A percentile compares a stretch with the other conserved stretches of the same genome.
phyloP scores from a whole-genome alignment of 2,797 vertebrate species.

The Myiothlypis chrysogaster region DNA sequence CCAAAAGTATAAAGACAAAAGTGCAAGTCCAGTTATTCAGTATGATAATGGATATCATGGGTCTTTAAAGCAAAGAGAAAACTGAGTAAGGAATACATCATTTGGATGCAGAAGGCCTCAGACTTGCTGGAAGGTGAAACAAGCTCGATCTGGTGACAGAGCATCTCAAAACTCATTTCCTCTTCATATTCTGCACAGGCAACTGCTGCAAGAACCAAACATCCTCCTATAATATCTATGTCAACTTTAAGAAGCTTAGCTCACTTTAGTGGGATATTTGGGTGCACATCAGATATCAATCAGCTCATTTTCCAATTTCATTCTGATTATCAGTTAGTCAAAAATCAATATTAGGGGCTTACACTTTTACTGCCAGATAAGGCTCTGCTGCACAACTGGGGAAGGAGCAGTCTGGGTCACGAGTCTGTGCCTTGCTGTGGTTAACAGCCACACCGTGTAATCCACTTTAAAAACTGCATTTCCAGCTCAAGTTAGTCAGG shows the following conservation, averaged over 20 bases:
- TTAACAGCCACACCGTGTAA: not conserved
- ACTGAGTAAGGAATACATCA: not conserved
- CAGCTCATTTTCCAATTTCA: not conserved
- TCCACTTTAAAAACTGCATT: not conserved
- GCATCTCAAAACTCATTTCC: not conserved
- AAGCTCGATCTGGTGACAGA: not conserved
- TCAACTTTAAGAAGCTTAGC: constrained; percentile 32
- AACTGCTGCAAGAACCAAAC: not conserved
- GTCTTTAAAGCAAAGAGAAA: not conserved
- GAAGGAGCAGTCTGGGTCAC: not conserved
- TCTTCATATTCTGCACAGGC: not conserved
- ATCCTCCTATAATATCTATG: not conserved
- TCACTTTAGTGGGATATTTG: not conserved
- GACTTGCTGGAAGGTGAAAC: not conserved
- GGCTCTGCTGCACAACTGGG: not conserved
- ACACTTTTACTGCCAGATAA: not conserved
- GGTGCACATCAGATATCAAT: not conserved
- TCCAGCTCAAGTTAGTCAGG: not conserved
- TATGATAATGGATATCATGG: not conserved
- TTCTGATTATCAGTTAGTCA: not conserved
- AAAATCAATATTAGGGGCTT: not conserved
- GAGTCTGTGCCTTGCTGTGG: not conserved
- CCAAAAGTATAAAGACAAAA: not conserved
- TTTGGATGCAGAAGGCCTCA: not conserved
- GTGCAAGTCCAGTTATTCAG: not conserved